These are phyloP conservation scores for Triplophysa bombifrons DNA, from an alignment of 2,797 vertebrate species.

Conservation along the genomic window DNA sequence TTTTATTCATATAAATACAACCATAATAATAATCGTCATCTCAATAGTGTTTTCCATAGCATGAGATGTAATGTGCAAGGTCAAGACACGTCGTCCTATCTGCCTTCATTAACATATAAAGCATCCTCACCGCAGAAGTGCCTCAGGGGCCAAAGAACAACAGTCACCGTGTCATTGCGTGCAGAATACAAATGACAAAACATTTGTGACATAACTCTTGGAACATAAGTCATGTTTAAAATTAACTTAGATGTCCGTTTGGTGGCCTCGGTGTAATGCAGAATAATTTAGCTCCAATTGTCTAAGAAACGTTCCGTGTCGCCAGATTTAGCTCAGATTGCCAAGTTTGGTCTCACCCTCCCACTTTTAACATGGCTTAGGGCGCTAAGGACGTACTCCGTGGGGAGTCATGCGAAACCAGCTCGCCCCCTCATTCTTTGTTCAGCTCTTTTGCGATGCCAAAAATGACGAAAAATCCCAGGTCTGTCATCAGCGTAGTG, in stretches of 20 bases:
- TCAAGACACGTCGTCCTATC: conserved; percentile 51
- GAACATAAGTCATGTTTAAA: conserved; percentile 22
- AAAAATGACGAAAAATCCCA: conserved; percentile 66
- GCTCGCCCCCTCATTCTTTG: conserved; percentile 75
- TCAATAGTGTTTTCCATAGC: neutral
- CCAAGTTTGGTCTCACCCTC: conserved; percentile 78
- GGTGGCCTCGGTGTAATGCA: conserved; percentile 26
- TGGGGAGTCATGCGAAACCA: conserved; percentile 64
- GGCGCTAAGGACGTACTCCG: conserved; percentile 68
- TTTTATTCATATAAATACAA: conserved; percentile 1
- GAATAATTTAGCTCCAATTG: conserved; percentile 40
- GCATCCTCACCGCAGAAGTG: conserved; percentile 47
- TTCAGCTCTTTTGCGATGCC: conserved; percentile 69
- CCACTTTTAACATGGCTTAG: conserved; percentile 64
- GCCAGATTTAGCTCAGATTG: conserved; percentile 68
- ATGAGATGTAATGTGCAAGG: conserved; percentile 39
- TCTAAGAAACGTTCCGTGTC: conserved; percentile 67
- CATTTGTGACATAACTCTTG: neutral
- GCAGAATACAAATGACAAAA: conserved; percentile 45
- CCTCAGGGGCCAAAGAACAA: conserved; percentile 54
- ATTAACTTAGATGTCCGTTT: conserved; percentile 9
- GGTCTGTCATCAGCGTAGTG: conserved; percentile 67
- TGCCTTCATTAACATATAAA: conserved; percentile 53
- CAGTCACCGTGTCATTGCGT: conserved; percentile 37
- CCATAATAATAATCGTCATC: neutral